Base-by-base conservation (phyloP, 92 coral and sea anemone genomes). In the Zoanthus sociatus region DNA sequence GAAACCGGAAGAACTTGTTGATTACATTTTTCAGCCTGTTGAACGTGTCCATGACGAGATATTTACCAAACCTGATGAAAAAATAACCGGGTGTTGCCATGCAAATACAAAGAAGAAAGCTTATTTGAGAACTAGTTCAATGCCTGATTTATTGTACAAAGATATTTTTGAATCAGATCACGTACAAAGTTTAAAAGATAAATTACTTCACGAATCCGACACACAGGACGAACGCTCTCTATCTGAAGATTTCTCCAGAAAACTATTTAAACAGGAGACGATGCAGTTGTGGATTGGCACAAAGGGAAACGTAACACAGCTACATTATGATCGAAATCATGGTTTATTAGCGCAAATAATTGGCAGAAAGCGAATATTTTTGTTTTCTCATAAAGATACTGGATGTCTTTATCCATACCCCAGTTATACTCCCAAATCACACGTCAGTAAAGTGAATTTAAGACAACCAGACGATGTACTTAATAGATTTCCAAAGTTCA, bases 241-340 rank as follows among this genome's bases (percentile, higher is more conserved):
- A 1, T 0, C 51, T 10, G 78, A 88, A 13, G 83, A 67, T 15
- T 76, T 88, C 50, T 51, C 84, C 51, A 17, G 10, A 21, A 76
- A 20, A 54, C 83, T 88, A 18, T 90, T 90, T 48, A 78, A 79
- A 53, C 92, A 87, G 46, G 82, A 79, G 45, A 90, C 92, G 13
- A 90, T 86, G 90, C 92, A 90, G 60, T 70, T 90, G 63, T 90
- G 92, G 92, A 53, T 90, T 72, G 90, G 92, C 9, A 86, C 92
- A 18, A 67, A 30, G 18, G 92, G 92, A 6, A 90, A 90, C 51
- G 72, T 87, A 64, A 90, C 92, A 33, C 92, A 89, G 53, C 44
- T 90, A 12, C 92, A 90, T 17, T 90, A 90, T 30, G 92, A 90
- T 73, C 64, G 92, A 73, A 87, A 81, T 82, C 92, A 90, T 70